Base-by-base conservation (phyloP, 2,797 vertebrate genomes). In the Gobionotothen gibberifrons region DNA sequence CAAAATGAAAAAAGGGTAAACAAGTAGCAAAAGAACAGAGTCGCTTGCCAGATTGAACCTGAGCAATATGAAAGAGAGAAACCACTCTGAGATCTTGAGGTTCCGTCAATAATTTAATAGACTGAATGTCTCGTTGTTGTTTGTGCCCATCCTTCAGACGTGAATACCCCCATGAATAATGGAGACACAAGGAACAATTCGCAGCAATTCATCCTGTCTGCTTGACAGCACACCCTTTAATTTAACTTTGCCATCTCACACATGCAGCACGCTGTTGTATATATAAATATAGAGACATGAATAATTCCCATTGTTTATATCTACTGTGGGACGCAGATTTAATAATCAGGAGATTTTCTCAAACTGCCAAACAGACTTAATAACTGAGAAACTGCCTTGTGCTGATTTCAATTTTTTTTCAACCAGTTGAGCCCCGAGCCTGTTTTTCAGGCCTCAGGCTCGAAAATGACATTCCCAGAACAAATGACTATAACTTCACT, bases 141-240 rank as follows among this genome's bases (percentile, higher is more conserved):
- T 86, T 85, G 58, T 72, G 78, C 62, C 55, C 75, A 66, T 60
- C 13, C 64, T 72, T 78, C 74, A 72, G 68, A 82, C 1, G 16
- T 70, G 77, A 79, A 82, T 55, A 56, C 17, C 63, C 70, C 68
- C 46, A 85, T 85, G 84, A 89, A 92, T 88, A 83, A 88, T 90
- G 76, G 58, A 89, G 75, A 76, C 36, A 63, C n/a, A 15, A 40
- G 46, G 61, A 76, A 49, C 60, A 71, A 68, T 74, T 82, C 22
- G 5, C 59, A 48, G 56, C 67, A 67, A 78, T 87, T 76, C 84
- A 74, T 57, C 73, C 64, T 0, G 17, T 72, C 53, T 40, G 53
- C 49, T 69, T 83, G 63, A 78, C 74, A 84, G 69, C 60, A 55
- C 60, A 52, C 22, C 14, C 72, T 72, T 86, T 69, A 74, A 85